phyloP scores from a whole-genome alignment of 2,888 invertebrate species.

The Orgyia antiqua region DNA sequence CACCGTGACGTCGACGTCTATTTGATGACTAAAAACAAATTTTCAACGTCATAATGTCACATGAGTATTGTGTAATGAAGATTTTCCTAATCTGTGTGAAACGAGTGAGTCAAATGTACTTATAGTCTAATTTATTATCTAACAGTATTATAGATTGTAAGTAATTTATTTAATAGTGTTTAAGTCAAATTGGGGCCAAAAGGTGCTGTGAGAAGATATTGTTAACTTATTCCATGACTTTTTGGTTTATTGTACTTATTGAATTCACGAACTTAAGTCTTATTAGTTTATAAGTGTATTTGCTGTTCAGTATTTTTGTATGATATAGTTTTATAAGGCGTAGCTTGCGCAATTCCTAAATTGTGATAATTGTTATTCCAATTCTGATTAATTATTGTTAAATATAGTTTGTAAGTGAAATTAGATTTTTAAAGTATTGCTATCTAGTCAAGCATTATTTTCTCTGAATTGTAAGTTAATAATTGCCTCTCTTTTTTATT shows the following conservation, averaged over 20 bases:
- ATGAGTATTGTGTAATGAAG: conserved; percentile 4
- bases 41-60: conserved; percentile 13
- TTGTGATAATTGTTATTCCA: conserved; percentile 70
- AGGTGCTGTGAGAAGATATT: conserved; percentile 52
- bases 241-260: conserved; percentile 40
- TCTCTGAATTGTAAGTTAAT: conserved; percentile 20
- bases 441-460: conserved; percentile 38
- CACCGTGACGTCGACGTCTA: conserved; percentile 10
- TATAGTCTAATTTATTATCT: conserved; percentile 33
- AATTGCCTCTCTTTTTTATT: conserved; percentile 42
- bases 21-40: conserved; percentile 19
- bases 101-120: conserved; percentile 49
- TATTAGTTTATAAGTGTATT: conserved; percentile 17
- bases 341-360: conserved; percentile 67
- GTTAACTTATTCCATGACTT: conserved; percentile 47
- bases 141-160: conserved; percentile 64
- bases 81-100: conserved; percentile 6
- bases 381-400: conserved; percentile 28
- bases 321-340: conserved; percentile 30
- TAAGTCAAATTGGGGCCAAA: conserved; percentile 61
- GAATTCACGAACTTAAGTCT: conserved; percentile 18
- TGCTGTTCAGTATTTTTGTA: conserved; percentile 23
- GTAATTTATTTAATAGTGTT: conserved; percentile 43
- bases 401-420: conserved; percentile 21
- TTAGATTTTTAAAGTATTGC: conserved; percentile 29